Evolutionary conservation across 2,113 vertebrate genomes (phyloP), one percentile per base, ranked within the genome.

Genomic region (Odocoileus hemionus): DNA sequence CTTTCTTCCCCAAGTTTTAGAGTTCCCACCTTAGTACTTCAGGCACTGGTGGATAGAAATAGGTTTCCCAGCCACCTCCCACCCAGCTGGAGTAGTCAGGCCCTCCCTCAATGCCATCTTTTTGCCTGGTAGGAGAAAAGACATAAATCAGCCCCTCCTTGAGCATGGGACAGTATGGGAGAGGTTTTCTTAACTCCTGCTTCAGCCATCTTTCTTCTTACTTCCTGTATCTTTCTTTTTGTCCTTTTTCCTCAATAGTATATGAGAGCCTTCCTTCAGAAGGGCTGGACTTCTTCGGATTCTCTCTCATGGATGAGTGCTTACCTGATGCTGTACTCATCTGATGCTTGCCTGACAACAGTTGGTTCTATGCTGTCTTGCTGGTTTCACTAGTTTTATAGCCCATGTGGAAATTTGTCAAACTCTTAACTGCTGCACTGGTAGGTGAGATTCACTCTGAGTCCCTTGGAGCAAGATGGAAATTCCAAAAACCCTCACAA

Each of bases 111-210:
- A 0, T 33, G 16, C 21, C 9, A 25, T 36, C 19, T 19, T 79
- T 45, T 47, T 60, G 15, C 30, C 30, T 13, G 4, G 36, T 25
- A 30, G 19, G 7, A 47, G 21, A 60, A 79, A 33, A 47, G 14
- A 60, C 14, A 50, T 79, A 60, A 79, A 17, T 17, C 43, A 80
- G 21, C 2, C 14, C 7, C 14, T n/a, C 14, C 23, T 79, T 79
- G 21, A 33, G 30, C 3, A 7, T 13, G 43, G 16, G 6, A 3
- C 2, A 13, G 3, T 10, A 45, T 5, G 19, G 26, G 52, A 45
- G 30, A 45, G 2, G n/a, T 36, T n/a, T 43, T 80, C 55, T 79
- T 91, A 45, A 43, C 36, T 17, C 25, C 36, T 43, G 36, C 36
- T 85, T 55, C 50, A 39, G 26, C 52, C 19, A 58, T 17, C 64